Evolutionary conservation across 2,888 invertebrate genomes (phyloP), one percentile per base, ranked within the genome.

Genomic region (Biston betularia): DNA sequence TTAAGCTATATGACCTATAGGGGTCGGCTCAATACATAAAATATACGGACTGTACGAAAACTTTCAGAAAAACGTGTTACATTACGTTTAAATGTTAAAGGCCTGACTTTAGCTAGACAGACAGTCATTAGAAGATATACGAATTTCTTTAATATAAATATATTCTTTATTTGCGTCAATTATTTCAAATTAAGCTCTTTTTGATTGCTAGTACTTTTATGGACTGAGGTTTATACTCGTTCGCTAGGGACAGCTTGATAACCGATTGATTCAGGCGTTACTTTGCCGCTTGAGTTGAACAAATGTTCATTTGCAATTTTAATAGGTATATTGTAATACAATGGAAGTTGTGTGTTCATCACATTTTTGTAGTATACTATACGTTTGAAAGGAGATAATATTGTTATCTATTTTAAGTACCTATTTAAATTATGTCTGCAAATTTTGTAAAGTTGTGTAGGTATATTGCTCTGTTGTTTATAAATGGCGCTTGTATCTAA

Each of bases 381-480:
- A n/a, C n/a, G 5, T 35, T 9, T 8, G 3, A 53, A 40, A 15
- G 38, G 40, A 11, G 15, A 9, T 2, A 40, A 44, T 55, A 33
- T 55, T 8, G n/a, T 33, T 42, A 24, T 8, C 6, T 6, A 0
- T n/a, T 42, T 2, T 12, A 24, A 24, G 24, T 42, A 24, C 11
- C 24, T 55, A 33, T 12, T 33, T n/a, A n/a, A 55, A 50, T 8
- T 50, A 14, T 4, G 11, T 33, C 11, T 14, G 34, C 45, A 45
- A 44, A 33, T 42, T n/a, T 8, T 54, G n/a, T 45, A 56, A 45
- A 56, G n/a, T 44, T 33, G 38, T 44, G 38, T 56, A 34, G 14
- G 56, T 45, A 14, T 33, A 56, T 56, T 56, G 56, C 56, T 56
- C 9, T 33, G 56, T 56, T 56, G 35, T 56, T 56, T 14, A 14